Evolutionary conservation across 2,113 vertebrate genomes (phyloP).

Genomic region (Microtus ochrogaster): DNA sequence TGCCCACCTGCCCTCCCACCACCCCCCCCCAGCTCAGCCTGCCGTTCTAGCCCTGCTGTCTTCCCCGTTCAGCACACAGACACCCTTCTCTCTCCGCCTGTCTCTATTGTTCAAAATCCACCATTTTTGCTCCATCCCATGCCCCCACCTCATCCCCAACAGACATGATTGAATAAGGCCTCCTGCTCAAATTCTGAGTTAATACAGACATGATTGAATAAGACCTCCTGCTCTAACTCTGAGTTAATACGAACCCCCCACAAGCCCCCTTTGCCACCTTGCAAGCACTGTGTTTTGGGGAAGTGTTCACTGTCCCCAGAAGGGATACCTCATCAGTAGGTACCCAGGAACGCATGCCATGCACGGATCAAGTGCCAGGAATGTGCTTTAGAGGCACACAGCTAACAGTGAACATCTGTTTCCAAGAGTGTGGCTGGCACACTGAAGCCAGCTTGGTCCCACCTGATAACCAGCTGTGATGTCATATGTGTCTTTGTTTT

Average conservation of each 20-base stretch:
- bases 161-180: neutral
- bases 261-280: no score
- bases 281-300: neutral
- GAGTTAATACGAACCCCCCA: rapidly evolving
- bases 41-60: rapidly evolving
- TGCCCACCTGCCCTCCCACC: rapidly evolving
- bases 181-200: neutral
- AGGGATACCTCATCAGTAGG: neutral
- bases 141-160: neutral
- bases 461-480: no score
- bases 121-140: neutral
- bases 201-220: neutral
- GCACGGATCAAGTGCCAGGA: rapidly evolving
- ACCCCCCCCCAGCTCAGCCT: neutral
- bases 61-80: neutral
- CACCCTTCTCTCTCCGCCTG: neutral
- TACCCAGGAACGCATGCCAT: neutral
- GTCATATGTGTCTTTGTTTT: rapidly evolving
- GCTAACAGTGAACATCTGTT: neutral
- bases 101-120: neutral
- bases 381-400: neutral
- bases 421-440: no score
- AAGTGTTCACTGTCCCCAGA: neutral
- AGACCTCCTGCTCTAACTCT: neutral
- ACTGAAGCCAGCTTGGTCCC: no score